Base-by-base conservation (phyloP, 1,140 invertebrate species). In the Papilio helenus region DNA sequence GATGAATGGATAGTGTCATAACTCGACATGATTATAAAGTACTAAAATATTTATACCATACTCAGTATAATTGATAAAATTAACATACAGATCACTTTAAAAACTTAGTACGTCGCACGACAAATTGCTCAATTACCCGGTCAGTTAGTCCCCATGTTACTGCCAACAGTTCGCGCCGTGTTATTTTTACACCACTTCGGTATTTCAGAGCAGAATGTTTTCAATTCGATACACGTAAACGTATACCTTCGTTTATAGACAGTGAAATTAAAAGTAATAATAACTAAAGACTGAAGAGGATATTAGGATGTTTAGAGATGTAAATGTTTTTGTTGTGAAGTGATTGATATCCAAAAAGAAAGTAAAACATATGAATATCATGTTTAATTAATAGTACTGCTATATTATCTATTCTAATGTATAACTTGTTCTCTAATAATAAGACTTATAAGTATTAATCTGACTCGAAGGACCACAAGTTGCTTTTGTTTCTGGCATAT, bases 101-200 rank as follows among this genome's bases (percentile, higher is more conserved):
- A 68, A 16, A 61, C 20, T 26, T 61, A 29, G 61, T 68, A 34
- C 7, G 26, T 68, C 61, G 61, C 12, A 26, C 61, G 61, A 68
- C 61, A 68, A 68, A 34, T 68, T 68, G 26, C 26, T 29, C 61
- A 68, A 68, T 68, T 68, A 68, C 61, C 61, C 61, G 61, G 14
- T 68, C 61, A 34, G 61, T 68, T 68, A 68, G 61, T 68, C 61
- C 12, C 61, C 61, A 29, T 68, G 23, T 61, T 61, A 29, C 61
- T 68, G 61, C 61, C 61, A 68, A 68, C 61, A 68, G 16, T 61
- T 61, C 26, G 61, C 23, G 61, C 61, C 61, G 61, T 29, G 61
- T 68, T 68, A 68, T 68, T 68, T 68, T 68, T 68, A 68, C 23
- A 29, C 26, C 14, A 68, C 61, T 68, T 29, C 14, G 61, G 61